These are phyloP conservation scores for Ylistrum balloti DNA, from an alignment of 1,140 invertebrate species.

Conservation along the genomic window DNA sequence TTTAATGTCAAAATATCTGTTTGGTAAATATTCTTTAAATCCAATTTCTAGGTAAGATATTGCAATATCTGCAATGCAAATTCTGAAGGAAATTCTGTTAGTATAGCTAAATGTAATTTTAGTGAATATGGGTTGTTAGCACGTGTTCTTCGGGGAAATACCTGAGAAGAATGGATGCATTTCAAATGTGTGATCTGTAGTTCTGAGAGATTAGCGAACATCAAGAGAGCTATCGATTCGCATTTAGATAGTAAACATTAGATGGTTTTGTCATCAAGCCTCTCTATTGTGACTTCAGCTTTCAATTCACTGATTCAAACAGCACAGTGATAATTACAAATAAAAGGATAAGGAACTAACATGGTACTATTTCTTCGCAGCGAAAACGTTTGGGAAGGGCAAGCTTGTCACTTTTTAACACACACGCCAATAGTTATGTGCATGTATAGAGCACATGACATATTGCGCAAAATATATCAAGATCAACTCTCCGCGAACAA, in stretches of 20 bases:
- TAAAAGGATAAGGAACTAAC: no score
- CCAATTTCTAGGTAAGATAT: no score
- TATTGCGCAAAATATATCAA: neutral
- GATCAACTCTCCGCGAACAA: neutral
- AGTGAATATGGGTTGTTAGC: neutral
- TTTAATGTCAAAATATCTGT: no score
- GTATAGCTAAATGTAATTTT: no score
- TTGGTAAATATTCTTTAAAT: no score
- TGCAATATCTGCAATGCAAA: no score
- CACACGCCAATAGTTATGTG: neutral
- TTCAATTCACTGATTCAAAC: no score
- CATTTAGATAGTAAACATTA: neutral
- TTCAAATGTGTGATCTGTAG: neutral
- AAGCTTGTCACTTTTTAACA: neutral
- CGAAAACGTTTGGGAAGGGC: no score
- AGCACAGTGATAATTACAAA: no score
- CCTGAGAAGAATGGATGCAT: neutral
- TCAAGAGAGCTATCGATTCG: neutral
- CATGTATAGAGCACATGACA: neutral
- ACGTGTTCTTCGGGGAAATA: neutral
- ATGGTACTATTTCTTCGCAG: no score
- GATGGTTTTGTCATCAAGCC: neutral
- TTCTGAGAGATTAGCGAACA: neutral
- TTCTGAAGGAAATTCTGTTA: no score
- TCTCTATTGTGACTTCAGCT: no score